Conservation (phyloP, 2,113 vertebrate genomes). For the Ptilorrhoa leucosticta region DNA sequence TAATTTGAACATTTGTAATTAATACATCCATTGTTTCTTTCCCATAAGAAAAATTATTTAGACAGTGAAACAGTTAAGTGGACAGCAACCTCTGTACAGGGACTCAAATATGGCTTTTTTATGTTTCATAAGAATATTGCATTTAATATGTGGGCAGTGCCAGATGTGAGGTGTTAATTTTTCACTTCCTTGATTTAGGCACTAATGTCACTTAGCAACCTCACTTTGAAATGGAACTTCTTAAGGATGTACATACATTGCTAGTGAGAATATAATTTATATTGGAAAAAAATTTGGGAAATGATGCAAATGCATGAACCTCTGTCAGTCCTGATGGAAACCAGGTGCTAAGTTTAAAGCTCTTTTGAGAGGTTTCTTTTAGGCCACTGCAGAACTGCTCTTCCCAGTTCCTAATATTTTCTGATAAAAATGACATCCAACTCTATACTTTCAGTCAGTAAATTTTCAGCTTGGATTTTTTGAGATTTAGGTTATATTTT, state of each 20-base stretch:
- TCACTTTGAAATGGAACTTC: neutral
- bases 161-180: constrained; percentile 27
- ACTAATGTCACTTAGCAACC: constrained; percentile 23
- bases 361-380: neutral
- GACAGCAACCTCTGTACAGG: neutral
- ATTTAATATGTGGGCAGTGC: neutral
- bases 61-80: neutral
- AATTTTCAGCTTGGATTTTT: neutral
- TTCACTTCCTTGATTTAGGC: neutral
- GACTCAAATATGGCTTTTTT: neutral
- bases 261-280: neutral
- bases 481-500: neutral
- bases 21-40: neutral
- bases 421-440: neutral
- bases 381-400: neutral
- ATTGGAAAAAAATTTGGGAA: neutral
- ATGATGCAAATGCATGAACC: neutral
- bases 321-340: neutral
- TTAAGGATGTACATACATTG: neutral
- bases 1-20: neutral
- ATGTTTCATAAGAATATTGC: neutral
- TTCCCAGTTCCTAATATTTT: neutral
- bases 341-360: neutral
- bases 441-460: neutral
- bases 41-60: neutral